Percentiles rank a stretch among this genome's conserved stretches.
phyloP scores from a whole-genome alignment of 2,888 invertebrate species.

The Chrysomela aeneicollis region DNA sequence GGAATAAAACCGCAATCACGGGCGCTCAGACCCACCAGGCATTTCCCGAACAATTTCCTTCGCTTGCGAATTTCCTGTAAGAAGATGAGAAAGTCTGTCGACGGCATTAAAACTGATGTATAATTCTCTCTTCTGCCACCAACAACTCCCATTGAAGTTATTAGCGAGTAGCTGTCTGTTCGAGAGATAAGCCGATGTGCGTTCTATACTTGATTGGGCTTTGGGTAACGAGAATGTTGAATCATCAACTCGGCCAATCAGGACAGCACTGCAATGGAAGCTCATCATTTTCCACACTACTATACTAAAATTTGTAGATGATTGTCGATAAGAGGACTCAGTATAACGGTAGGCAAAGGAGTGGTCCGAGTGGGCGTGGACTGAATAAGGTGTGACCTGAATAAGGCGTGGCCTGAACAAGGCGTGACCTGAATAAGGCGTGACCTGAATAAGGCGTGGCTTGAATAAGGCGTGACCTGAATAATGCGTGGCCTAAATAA shows the following conservation, averaged over 20 bases:
- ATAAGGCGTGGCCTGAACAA: too few species aligned
- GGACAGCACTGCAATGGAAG: too few species aligned
- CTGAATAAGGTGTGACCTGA: too few species aligned
- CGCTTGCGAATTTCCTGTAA: constrained; percentile 34
- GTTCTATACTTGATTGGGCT: constrained; percentile 32
- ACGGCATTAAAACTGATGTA: constrained; percentile 33
- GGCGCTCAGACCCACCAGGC: not conserved
- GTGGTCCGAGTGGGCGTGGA: too few species aligned
- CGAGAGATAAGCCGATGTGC: constrained; percentile 35
- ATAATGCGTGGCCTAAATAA: too few species aligned
- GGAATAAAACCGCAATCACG: constrained; percentile 5
- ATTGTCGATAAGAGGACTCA: too few species aligned
- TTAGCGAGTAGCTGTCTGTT: constrained; percentile 32
- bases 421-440: too few species aligned
- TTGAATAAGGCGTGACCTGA: too few species aligned
- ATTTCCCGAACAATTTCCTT: constrained; percentile 14
- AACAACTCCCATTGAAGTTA: constrained; percentile 30
- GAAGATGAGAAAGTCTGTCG: constrained; percentile 37
- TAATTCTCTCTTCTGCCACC: constrained; percentile 22
- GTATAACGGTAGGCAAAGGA: too few species aligned
- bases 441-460: too few species aligned
- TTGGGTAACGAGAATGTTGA: not conserved
- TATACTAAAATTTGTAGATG: too few species aligned
- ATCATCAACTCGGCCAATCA: not conserved
- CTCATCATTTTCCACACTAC: too few species aligned